These are phyloP conservation scores for Enteromius viviparus DNA, from an alignment of 2,797 vertebrate species.

Conservation along the genomic window DNA sequence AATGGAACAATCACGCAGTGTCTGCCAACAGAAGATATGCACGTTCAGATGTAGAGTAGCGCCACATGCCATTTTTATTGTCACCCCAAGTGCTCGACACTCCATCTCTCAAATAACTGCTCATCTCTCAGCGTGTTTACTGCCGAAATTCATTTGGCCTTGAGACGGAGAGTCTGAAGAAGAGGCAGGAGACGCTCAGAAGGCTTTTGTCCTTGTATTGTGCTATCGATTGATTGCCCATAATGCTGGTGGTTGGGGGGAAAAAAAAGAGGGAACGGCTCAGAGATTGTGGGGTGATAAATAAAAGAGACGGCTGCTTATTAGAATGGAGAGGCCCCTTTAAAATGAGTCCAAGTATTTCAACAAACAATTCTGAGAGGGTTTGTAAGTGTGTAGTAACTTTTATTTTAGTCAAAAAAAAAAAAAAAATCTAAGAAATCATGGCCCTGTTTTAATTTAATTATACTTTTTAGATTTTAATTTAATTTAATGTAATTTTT, in stretches of 20 bases:
- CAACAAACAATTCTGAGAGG: not conserved
- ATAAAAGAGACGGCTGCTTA: constrained; percentile 41
- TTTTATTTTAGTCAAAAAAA: no score
- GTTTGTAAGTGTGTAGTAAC: not conserved
- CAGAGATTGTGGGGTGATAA: constrained; percentile 39
- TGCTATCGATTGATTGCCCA: constrained; percentile 51
- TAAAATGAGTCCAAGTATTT: constrained; percentile 24
- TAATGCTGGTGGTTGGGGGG: constrained; percentile 24
- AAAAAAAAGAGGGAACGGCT: constrained; percentile 38
- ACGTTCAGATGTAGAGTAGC: constrained; percentile 20
- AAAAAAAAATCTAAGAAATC: not conserved
- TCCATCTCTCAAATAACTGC: constrained; percentile 44
- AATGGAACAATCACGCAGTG: constrained; percentile 11
- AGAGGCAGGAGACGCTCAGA: constrained; percentile 30
- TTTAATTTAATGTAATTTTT: not conserved
- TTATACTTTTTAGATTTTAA: not conserved
- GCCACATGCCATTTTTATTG: constrained; percentile 31
- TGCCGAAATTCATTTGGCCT: constrained; percentile 49
- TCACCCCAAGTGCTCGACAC: constrained; percentile 6
- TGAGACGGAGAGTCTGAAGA: constrained; percentile 39
- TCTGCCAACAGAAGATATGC: constrained; percentile 18
- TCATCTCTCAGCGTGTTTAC: constrained; percentile 39
- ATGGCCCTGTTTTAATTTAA: not conserved
- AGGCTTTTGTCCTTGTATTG: constrained; percentile 54
- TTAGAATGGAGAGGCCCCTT: constrained; percentile 13